These are phyloP conservation scores for Arvicanthis niloticus DNA, from an alignment of 2,113 vertebrate genomes.

Conservation along the genomic window DNA sequence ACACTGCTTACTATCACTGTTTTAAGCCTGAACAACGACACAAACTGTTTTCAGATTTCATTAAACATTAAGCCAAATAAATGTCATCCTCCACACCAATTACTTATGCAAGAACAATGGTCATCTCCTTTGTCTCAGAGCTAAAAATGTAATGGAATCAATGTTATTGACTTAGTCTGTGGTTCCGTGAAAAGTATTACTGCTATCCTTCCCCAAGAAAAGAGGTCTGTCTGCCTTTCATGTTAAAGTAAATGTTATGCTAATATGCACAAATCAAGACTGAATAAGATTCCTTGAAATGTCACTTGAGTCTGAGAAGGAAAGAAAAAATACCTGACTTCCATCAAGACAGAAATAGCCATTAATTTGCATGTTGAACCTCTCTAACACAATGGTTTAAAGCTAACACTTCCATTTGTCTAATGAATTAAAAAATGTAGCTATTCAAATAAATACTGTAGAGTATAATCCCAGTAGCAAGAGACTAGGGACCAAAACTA, in stretches of 20 bases:
- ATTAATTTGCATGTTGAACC: slow-evolving; percentile 51
- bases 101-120: slow-evolving; percentile 70
- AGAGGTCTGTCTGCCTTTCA: slow-evolving; percentile 57
- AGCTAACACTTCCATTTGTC: slow-evolving; percentile 57
- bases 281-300: slow-evolving; percentile 62
- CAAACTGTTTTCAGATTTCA: slow-evolving; percentile 85
- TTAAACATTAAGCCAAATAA: slow-evolving; percentile 84
- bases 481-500: neutral
- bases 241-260: slow-evolving; percentile 66
- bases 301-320: slow-evolving; percentile 47
- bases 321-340: slow-evolving; percentile 29
- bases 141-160: slow-evolving; percentile 81
- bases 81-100: slow-evolving; percentile 77
- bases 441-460: neutral
- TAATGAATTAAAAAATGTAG: slow-evolving; percentile 57
- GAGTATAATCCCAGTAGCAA: neutral
- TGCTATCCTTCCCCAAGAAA: slow-evolving; percentile 58
- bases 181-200: slow-evolving; percentile 64
- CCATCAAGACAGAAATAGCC: slow-evolving; percentile 56
- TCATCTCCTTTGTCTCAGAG: slow-evolving; percentile 67
- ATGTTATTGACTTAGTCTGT: slow-evolving; percentile 71
- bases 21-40: slow-evolving; percentile 84
- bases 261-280: slow-evolving; percentile 55
- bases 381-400: slow-evolving; percentile 38
- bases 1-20: slow-evolving; percentile 81